A percentile compares a stretch with the other conserved stretches of the same genome.
Conservation (phyloP, 1,140 invertebrate species). For the Lepidurus packardi region DNA sequence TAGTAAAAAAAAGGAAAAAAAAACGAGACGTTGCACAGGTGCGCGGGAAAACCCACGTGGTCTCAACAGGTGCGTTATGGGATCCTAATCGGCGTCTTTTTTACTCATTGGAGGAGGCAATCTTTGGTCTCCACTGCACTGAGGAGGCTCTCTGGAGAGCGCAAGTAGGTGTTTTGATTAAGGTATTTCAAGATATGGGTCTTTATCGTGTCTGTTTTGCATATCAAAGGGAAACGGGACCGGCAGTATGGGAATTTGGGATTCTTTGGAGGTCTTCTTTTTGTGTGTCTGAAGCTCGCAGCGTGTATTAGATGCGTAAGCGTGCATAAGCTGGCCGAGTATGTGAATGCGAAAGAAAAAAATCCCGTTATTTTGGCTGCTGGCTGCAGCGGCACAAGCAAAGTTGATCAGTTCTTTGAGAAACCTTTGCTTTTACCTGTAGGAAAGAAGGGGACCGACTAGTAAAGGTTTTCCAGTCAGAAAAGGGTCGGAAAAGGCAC, state of each 20-base stretch:
- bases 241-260: too few relatives aligned
- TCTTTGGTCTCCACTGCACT: neutral
- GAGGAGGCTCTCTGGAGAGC: too few relatives aligned
- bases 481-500: neutral
- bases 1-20: neutral
- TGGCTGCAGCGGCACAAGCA: conserved; percentile 1
- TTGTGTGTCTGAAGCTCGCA: neutral
- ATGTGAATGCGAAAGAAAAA: neutral
- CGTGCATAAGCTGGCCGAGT: neutral
- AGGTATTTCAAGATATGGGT: too few relatives aligned
- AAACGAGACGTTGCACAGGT: neutral
- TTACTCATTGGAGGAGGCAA: neutral
- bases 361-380: neutral
- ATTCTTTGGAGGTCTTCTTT: neutral
- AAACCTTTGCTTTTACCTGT: neutral
- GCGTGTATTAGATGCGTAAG: neutral
- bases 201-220: too few relatives aligned
- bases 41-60: conserved; percentile 1
- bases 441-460: neutral
- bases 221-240: too few relatives aligned
- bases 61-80: neutral
- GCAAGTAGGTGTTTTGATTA: too few relatives aligned
- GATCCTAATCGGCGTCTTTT: neutral
- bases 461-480: neutral
- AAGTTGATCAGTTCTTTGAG: neutral